These are phyloP conservation scores for Sarcophaga rosellei DNA, from an alignment of 2,888 invertebrate species.

Conservation along the genomic window DNA sequence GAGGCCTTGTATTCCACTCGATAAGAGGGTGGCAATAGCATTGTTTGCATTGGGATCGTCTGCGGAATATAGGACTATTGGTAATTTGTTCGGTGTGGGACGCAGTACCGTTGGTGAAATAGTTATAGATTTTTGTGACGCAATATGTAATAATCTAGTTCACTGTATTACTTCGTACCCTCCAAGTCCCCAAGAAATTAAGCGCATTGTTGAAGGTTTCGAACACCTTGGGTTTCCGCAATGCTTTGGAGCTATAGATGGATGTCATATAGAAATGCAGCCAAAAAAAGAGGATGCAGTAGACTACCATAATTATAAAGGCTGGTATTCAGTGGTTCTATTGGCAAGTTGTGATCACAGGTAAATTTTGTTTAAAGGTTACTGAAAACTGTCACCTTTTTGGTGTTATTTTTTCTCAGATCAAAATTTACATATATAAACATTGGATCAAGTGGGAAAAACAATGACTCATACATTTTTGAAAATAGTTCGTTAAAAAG, in stretches of 20 bases:
- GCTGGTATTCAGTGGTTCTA: conserved; percentile 24
- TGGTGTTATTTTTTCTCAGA: too few species aligned
- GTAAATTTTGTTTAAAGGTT: conserved; percentile 22
- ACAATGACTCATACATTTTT: too few species aligned
- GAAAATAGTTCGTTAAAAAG: too few species aligned
- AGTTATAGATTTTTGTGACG: too few species aligned
- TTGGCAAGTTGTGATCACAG: conserved; percentile 56
- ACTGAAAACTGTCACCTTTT: too few species aligned
- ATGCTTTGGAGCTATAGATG: conserved; percentile 42
- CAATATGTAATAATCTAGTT: too few species aligned
- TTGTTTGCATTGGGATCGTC: too few species aligned
- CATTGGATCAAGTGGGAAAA: too few species aligned
- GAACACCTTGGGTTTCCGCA: conserved; percentile 41
- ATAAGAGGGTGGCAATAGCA: too few species aligned
- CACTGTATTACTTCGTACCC: too few species aligned
- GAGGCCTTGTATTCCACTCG: neutral
- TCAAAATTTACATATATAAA: too few species aligned
- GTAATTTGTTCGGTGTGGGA: neutral
- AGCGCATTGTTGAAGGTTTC: conserved; percentile 38
- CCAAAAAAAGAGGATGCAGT: conserved; percentile 29
- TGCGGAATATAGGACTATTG: neutral
- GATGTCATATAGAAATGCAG: conserved; percentile 39
- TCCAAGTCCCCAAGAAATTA: conserved; percentile 35
- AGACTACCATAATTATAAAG: conserved; percentile 11
- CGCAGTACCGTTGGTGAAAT: too few species aligned